A percentile compares a stretch with the other conserved stretches of the same genome.
Evolutionary conservation across 2,113 vertebrate species (phyloP).

Genomic region (Chinchilla lanigera): DNA sequence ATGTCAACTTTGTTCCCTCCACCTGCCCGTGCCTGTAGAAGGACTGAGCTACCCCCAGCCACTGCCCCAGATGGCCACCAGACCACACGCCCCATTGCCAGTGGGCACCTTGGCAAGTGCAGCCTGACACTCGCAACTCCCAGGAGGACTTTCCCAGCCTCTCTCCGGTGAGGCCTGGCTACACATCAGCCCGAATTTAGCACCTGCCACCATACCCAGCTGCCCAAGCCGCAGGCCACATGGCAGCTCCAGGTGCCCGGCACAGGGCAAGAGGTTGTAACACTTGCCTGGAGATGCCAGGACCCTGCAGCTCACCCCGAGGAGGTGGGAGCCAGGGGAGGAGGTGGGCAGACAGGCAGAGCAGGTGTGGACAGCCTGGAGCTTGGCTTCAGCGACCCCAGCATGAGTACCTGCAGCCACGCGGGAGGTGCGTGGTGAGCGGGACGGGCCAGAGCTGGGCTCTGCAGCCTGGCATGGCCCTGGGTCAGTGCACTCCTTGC

Average conservation of each 20-base stretch:
- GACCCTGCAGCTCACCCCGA: fast-evolving
- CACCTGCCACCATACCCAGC: not conserved
- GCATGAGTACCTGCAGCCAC: fast-evolving
- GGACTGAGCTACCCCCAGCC: not conserved
- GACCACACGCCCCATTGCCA: not conserved
- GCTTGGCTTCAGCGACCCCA: not conserved
- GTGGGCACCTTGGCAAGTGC: not conserved
- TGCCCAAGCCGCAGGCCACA: fast-evolving
- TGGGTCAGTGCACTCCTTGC: fast-evolving
- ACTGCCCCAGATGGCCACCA: not conserved
- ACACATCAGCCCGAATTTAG: not conserved
- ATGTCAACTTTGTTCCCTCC: not conserved
- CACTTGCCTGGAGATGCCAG: not conserved
- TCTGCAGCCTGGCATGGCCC: fast-evolving
- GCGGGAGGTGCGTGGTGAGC: fast-evolving
- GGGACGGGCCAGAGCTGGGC: fast-evolving
- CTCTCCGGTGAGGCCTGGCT: too few relatives aligned
- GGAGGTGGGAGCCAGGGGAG: not conserved
- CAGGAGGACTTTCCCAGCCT: not conserved
- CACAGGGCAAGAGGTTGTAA: fast-evolving
- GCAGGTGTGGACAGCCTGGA: not conserved
- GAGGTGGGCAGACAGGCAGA: not conserved
- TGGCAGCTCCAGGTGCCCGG: not conserved
- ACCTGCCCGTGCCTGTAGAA: not conserved
- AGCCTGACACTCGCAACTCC: not conserved